Conservation (phyloP, 2,888 invertebrate species). For the Tenthredo notha region DNA sequence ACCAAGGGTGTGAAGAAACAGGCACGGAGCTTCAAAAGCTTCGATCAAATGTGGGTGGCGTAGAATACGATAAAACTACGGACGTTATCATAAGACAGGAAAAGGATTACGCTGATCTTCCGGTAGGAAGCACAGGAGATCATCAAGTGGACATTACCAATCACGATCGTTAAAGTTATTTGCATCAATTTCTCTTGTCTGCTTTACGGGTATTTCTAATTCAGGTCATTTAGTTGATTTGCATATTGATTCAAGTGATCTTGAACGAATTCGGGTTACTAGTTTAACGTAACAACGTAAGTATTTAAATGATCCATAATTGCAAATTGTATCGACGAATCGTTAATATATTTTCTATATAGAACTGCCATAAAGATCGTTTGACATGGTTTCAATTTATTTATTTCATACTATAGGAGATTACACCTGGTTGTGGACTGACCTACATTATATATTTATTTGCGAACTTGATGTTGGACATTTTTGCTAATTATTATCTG, state of each 20-base stretch:
- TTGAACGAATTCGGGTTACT: not conserved
- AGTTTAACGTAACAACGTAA: not conserved
- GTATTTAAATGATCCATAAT: not conserved
- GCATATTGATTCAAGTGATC: not conserved
- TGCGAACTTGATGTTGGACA: not conserved
- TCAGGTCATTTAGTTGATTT: not conserved
- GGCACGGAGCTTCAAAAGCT: constrained; percentile 55
- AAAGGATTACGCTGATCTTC: not conserved
- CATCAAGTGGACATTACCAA: not conserved
- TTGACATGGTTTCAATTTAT: not conserved
- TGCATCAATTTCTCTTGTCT: not conserved
- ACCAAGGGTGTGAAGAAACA: not conserved
- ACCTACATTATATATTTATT: not conserved
- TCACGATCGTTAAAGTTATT: not conserved
- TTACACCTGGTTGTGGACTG: not conserved
- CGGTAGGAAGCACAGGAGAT: not conserved
- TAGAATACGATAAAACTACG: not conserved
- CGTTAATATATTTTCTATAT: not conserved
- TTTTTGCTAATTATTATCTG: not conserved
- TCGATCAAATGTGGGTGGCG: not conserved
- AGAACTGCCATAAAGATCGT: not conserved
- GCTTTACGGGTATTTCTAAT: not conserved
- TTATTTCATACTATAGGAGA: not conserved
- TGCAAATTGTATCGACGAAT: not conserved
- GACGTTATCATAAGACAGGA: not conserved